Percentiles rank a stretch among this genome's conserved stretches.
These are phyloP conservation scores for Ctenopoma multispine DNA, from an alignment of 2,797 vertebrate genomes.

Conservation along the genomic window DNA sequence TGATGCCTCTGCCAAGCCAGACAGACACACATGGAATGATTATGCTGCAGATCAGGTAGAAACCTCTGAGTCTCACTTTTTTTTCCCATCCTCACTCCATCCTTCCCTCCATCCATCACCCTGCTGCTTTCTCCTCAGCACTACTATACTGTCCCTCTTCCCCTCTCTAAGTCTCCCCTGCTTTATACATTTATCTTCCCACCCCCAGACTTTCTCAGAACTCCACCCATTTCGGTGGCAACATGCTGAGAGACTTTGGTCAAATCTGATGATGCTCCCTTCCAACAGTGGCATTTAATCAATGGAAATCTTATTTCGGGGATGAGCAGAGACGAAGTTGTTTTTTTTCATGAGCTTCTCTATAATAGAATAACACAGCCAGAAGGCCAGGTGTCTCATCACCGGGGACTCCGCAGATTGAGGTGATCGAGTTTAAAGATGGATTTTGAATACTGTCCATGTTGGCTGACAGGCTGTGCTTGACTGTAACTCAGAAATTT, in stretches of 20 bases:
- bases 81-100: constrained; percentile 6
- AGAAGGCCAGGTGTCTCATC: constrained; percentile 73
- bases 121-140: constrained; percentile 32
- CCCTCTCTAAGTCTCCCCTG: not conserved
- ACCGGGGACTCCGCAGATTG: constrained; percentile 65
- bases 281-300: constrained; percentile 83
- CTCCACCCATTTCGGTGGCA: constrained; percentile 58
- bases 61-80: constrained; percentile 51
- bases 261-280: constrained; percentile 77
- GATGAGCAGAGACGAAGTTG: constrained; percentile 79
- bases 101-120: constrained; percentile 56
- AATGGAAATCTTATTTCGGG: constrained; percentile 85
- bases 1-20: constrained; percentile 76
- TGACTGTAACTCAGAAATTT: constrained; percentile 41
- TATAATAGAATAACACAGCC: constrained; percentile 77
- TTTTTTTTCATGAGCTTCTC: constrained; percentile 77
- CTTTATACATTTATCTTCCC: constrained; percentile 45
- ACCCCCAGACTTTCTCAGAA: constrained; percentile 45
- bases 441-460: constrained; percentile 59
- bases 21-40: constrained; percentile 70
- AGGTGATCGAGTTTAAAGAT: constrained; percentile 76
- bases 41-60: constrained; percentile 63
- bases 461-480: constrained; percentile 38
- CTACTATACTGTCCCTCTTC: constrained; percentile 32
- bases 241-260: constrained; percentile 73